Evolutionary conservation across 64 coral and sea anemone genomes (phyloP), one percentile per base, ranked within the genome.

Genomic region (Montipora sp.): DNA sequence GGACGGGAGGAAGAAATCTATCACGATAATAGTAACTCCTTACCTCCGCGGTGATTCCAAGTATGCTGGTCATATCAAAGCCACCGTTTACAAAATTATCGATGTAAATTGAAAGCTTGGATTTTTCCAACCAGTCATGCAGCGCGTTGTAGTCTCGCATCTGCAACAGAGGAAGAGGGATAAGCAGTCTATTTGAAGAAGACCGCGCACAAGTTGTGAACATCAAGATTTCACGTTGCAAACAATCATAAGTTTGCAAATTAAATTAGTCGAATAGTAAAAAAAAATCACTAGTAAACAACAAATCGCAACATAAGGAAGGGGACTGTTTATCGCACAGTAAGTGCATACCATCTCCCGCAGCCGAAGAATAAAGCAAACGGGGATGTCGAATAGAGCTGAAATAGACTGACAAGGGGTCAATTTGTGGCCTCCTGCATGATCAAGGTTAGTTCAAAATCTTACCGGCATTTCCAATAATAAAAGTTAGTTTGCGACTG

Each of bases 21-120:
- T 57, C 11, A 16, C 55, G 18, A 63, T 75, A 15, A 18, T 57
- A 4, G 6, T 8, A 11, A 16, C 11, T 16, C 7, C 78, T 92
- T 90, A 99, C 98, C 92, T 99, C 91, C 58, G 94, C 88, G 15
- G 98, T 99, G 5, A 99, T 47, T 57, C 92, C 98, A 84, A 20
- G 60, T 46, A 99, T 75, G 87, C 88, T 93, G 5, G 86, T 89
- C 92, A 99, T 91, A 84, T 99, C 98, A 57, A 99, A 99, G 58
- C 98, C 98, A 81, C 88, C 98, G 53, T 89, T 90, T 16, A 93
- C 94, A 83, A 99, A 99, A 90, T 94, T 95, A 66, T 99, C 98
- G 71, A 99, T 94, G 84, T 99, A 99, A 50, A 96, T 75, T 21
- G 81, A 74, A 5, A 99, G 75, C 49, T 96, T 99, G 78, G 85